phyloP scores from a whole-genome alignment of 2,888 invertebrate species.

The Gortyna flavago region DNA sequence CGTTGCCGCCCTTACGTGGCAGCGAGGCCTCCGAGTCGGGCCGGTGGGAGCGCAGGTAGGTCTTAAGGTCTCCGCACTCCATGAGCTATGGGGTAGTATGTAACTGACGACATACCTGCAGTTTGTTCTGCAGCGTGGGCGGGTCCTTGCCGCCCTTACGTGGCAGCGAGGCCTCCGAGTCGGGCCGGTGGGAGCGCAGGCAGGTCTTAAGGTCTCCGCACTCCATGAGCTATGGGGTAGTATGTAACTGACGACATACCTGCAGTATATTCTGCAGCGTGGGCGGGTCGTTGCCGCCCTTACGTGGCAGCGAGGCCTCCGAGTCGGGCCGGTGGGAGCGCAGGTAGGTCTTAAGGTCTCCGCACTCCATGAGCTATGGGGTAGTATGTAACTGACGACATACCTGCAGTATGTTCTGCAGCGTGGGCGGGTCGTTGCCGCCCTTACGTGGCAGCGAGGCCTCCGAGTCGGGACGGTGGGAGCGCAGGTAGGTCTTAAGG shows the following conservation, averaged over 20 bases:
- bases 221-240: neutral
- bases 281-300: slow-evolving; percentile 89
- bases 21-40: slow-evolving; percentile 91
- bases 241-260: slow-evolving; percentile 67
- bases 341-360: slow-evolving; percentile 97
- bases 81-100: too few species aligned
- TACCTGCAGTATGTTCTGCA: slow-evolving; percentile 92
- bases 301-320: slow-evolving; percentile 90
- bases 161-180: slow-evolving; percentile 91
- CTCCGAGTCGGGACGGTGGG: slow-evolving; percentile 94
- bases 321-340: slow-evolving; percentile 95
- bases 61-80: slow-evolving; percentile 97
- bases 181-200: slow-evolving; percentile 96
- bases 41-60: slow-evolving; percentile 96
- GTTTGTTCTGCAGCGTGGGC: too few species aligned
- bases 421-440: slow-evolving; percentile 90
- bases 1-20: slow-evolving; percentile 89
- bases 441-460: slow-evolving; percentile 90
- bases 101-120: too few species aligned
- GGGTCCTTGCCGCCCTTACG: slow-evolving; percentile 83
- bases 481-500: slow-evolving; percentile 96
- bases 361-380: slow-evolving; percentile 98
- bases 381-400: too few species aligned
- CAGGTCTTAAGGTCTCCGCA: slow-evolving; percentile 84
- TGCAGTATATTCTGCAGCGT: slow-evolving; percentile 93